phyloP scores from a whole-genome alignment of 2,113 vertebrate species.

The Oncorhynchus nerka region DNA sequence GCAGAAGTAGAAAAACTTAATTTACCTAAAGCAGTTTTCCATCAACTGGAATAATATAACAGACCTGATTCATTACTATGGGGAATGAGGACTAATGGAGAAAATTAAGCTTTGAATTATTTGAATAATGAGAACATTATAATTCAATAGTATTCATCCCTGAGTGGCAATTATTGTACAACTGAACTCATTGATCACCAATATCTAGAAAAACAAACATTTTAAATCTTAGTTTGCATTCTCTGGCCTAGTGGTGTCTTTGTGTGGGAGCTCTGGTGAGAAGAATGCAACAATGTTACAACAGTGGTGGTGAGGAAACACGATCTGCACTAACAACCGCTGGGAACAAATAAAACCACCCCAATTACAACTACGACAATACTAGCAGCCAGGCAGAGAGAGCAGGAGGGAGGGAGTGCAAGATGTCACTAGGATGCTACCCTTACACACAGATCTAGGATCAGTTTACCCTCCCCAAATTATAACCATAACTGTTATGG shows the following conservation, averaged over 20 bases:
- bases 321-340: conserved; percentile 33
- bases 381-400: conserved; percentile 19
- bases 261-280: background rate
- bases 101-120: too few species aligned
- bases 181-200: background rate
- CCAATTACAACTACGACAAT: conserved; percentile 18
- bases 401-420: background rate
- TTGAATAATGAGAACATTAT: too few species aligned
- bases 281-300: background rate
- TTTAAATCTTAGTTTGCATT: conserved; percentile 12
- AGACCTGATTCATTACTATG: background rate
- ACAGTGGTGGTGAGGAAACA: conserved; percentile 2
- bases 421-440: conserved; percentile 34
- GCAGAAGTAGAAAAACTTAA: background rate
- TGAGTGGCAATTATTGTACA: too few species aligned
- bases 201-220: conserved; percentile 7
- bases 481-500: background rate
- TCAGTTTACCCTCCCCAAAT: background rate
- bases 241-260: conserved; percentile 8
- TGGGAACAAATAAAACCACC: conserved; percentile 32
- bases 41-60: background rate
- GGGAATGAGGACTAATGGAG: background rate
- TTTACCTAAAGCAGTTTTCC: background rate
- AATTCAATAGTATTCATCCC: too few species aligned
- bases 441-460: conserved; percentile 8